A percentile compares a stretch with the other conserved stretches of the same genome.
Evolutionary conservation across 2,888 invertebrate genomes (phyloP).

Genomic region (Allolobophora icterica): DNA sequence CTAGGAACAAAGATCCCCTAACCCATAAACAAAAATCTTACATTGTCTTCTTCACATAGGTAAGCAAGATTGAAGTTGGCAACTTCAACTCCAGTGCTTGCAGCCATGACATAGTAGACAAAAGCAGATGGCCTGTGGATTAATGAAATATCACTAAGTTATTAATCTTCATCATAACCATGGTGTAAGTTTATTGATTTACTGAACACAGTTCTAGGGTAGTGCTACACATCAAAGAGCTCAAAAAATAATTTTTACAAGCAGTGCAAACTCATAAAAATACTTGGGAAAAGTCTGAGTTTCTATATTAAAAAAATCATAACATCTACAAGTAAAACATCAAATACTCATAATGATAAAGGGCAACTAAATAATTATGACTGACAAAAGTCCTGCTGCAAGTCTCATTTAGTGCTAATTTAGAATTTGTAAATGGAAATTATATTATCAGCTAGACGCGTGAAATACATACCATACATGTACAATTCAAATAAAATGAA

Average conservation of each 20-base stretch:
- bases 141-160: slow-evolving; percentile 5
- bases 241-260: too few species aligned
- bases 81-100: slow-evolving; percentile 61
- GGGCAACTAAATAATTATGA: too few species aligned
- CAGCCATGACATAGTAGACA: slow-evolving; percentile 60
- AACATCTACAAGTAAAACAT: too few species aligned
- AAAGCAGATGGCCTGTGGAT: slow-evolving; percentile 55
- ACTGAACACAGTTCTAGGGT: not conserved
- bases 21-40: slow-evolving; percentile 41
- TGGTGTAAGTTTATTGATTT: not conserved
- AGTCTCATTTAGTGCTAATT: not conserved
- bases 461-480: not conserved
- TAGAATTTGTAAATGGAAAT: not conserved
- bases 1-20: not conserved
- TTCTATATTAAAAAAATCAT: too few species aligned
- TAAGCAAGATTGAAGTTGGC: slow-evolving; percentile 62
- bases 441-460: not conserved
- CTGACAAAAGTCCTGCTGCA: too few species aligned
- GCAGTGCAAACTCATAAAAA: too few species aligned
- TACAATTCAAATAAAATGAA: not conserved
- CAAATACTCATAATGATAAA: too few species aligned
- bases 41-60: slow-evolving; percentile 61
- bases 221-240: not conserved
- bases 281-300: too few species aligned
- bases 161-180: not conserved